Conservation (phyloP, 2,797 vertebrate genomes). For the Crenuchus spilurus region DNA sequence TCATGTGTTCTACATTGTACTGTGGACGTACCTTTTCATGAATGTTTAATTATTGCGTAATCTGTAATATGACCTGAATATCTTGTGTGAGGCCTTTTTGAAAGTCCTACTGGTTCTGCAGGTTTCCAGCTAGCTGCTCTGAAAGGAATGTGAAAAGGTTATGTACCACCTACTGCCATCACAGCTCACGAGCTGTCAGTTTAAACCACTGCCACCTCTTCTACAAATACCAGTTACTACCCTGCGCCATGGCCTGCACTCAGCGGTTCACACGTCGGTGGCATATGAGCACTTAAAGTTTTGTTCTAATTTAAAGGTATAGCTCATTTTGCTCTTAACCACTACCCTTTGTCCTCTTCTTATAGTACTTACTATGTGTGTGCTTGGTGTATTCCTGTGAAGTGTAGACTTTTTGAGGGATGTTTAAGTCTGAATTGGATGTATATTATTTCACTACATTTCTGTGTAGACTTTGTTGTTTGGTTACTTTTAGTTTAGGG, state of each 20-base stretch:
- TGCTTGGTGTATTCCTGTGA: neutral
- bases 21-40: too few species aligned
- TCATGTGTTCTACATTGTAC: too few species aligned
- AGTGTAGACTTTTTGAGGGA: neutral
- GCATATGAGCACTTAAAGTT: neutral
- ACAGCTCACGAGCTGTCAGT: slow-evolving; percentile 7
- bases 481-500: slow-evolving; percentile 11
- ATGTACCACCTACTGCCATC: neutral
- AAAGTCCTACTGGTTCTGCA: slow-evolving; percentile 49
- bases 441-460: neutral
- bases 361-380: neutral
- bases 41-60: too few species aligned
- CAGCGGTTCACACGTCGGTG: neutral
- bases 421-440: neutral
- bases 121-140: slow-evolving; percentile 40
- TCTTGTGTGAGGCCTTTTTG: neutral
- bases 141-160: slow-evolving; percentile 22
- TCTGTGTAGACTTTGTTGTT: neutral
- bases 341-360: neutral
- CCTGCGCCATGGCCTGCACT: neutral
- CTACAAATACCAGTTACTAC: slow-evolving; percentile 23
- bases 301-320: neutral
- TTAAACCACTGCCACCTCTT: slow-evolving; percentile 4
- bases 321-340: neutral
- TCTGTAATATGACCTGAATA: neutral